phyloP scores from a whole-genome alignment of 2,797 vertebrate species.

The Anguilla megastoma region DNA sequence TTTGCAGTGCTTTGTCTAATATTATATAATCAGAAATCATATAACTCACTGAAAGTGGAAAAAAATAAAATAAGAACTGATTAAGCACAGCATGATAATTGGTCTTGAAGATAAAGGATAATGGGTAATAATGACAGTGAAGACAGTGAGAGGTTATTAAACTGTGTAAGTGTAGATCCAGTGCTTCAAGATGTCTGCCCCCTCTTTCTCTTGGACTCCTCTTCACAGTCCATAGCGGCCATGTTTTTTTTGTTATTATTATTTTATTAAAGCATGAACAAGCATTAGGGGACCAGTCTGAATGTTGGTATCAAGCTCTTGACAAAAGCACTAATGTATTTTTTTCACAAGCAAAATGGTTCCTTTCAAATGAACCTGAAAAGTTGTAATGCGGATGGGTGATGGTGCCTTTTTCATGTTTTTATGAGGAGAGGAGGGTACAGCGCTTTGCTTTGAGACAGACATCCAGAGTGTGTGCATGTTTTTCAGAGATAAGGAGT shows the following conservation, averaged over 20 bases:
- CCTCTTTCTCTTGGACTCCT: not conserved
- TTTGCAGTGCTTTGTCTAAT: not conserved
- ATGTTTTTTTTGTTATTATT: not conserved
- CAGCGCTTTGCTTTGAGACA: constrained; percentile 53
- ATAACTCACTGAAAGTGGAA: not conserved
- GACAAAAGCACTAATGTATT: not conserved
- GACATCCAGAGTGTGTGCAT: constrained; percentile 60
- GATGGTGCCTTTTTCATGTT: not conserved
- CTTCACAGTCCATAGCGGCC: not conserved
- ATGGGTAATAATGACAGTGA: not conserved
- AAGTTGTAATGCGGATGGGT: not conserved
- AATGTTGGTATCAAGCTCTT: constrained; percentile 58
- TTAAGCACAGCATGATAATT: not conserved
- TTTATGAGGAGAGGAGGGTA: not conserved
- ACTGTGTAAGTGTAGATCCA: constrained; percentile 24
- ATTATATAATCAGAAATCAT: constrained; percentile 33
- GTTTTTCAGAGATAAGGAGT: constrained; percentile 46
- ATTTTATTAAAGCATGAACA: not conserved
- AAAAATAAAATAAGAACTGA: not conserved
- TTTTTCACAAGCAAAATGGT: not conserved
- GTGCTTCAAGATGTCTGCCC: constrained; percentile 19
- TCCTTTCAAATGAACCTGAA: not conserved
- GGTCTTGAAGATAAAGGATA: not conserved
- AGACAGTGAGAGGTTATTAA: constrained; percentile 15
- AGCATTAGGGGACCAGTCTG: constrained; percentile 44